Evolutionary conservation across 2,888 invertebrate species (phyloP).

Genomic region (Clivina fossor): DNA sequence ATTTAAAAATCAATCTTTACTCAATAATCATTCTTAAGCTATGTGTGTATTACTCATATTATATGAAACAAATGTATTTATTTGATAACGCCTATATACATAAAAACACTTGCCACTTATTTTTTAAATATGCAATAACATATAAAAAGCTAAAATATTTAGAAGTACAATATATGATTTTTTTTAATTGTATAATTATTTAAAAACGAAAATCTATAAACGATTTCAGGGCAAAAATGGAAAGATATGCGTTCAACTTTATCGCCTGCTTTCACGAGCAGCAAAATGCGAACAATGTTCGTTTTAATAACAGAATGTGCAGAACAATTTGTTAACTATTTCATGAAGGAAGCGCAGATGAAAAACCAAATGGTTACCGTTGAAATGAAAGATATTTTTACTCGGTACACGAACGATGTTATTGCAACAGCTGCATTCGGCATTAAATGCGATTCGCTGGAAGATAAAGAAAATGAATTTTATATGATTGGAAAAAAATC

Average conservation of each 20-base stretch:
- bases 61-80: too few relatives aligned
- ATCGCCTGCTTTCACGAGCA: constrained; percentile 47
- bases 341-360: constrained; percentile 36
- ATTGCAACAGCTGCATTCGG: constrained; percentile 63
- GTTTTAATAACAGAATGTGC: constrained; percentile 43
- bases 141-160: too few relatives aligned
- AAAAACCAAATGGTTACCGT: constrained; percentile 44
- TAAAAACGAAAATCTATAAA: too few relatives aligned
- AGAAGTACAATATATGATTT: too few relatives aligned
- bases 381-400: constrained; percentile 55
- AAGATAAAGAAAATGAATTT: constrained; percentile 62
- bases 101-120: background rate
- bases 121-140: too few relatives aligned
- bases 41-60: too few relatives aligned
- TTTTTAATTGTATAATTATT: too few relatives aligned
- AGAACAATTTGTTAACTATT: constrained; percentile 40
- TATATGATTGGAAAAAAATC: constrained; percentile 48
- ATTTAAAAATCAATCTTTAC: too few relatives aligned
- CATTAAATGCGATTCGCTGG: constrained; percentile 58
- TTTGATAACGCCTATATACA: background rate
- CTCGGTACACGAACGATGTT: constrained; percentile 61
- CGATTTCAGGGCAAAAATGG: constrained; percentile 45
- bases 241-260: constrained; percentile 47
- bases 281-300: constrained; percentile 47
- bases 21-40: too few relatives aligned